Evolutionary conservation across 2,888 invertebrate genomes (phyloP).

Genomic region (Volucella inflata): DNA sequence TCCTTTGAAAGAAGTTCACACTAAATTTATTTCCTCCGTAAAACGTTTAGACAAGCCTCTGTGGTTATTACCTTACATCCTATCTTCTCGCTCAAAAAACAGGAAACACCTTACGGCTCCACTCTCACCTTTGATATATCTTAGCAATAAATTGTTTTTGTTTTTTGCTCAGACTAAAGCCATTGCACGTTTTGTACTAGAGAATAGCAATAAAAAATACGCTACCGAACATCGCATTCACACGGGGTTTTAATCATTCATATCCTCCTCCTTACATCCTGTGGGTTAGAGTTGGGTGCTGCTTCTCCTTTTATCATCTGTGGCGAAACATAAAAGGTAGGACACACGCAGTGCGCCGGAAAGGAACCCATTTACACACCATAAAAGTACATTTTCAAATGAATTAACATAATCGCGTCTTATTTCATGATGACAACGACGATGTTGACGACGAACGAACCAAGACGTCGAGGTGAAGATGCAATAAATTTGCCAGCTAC

Average conservation of each 20-base stretch:
- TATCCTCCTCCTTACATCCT: conserved; percentile 60
- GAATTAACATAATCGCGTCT: conserved; percentile 75
- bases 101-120: neutral
- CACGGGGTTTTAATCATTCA: conserved; percentile 63
- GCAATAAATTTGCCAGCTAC: conserved; percentile 60
- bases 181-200: conserved; percentile 14
- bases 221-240: conserved; percentile 30
- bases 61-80: conserved; percentile 54
- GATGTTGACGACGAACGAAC: neutral
- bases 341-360: conserved; percentile 21
- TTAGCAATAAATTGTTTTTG: conserved; percentile 74
- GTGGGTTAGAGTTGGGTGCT: neutral
- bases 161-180: conserved; percentile 6
- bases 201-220: conserved; percentile 53
- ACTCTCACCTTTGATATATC: conserved; percentile 65
- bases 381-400: conserved; percentile 73
- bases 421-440: conserved; percentile 64
- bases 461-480: conserved; percentile 44
- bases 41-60: conserved; percentile 60
- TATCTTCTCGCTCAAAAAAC: conserved; percentile 45
- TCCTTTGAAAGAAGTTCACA: conserved; percentile 2
- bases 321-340: conserved; percentile 45
- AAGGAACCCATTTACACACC: conserved; percentile 69
- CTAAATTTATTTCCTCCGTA: conserved; percentile 55
- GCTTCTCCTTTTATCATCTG: conserved; percentile 1